Percentiles rank a stretch among this genome's conserved stretches.
phyloP scores from a whole-genome alignment of 1,140 invertebrate species.

The Tetramorium parvispinum region DNA sequence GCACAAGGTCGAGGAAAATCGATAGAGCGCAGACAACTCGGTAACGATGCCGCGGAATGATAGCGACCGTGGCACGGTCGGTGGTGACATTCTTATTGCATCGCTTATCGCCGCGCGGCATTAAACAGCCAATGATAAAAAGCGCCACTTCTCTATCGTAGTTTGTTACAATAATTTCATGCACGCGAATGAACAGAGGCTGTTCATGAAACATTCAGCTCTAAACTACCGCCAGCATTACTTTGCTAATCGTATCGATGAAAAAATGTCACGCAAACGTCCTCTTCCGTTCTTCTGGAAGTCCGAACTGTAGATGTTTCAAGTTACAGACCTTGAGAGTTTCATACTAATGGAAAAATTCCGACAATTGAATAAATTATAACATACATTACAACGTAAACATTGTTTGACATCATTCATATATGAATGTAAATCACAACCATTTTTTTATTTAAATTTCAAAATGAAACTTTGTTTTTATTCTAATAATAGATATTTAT shows the following conservation, averaged over 20 bases:
- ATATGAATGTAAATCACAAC: neutral
- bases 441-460: neutral
- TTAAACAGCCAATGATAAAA: slow-evolving; percentile 40
- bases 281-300: too few species aligned
- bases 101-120: slow-evolving; percentile 48
- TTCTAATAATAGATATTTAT: neutral
- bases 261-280: neutral
- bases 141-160: neutral
- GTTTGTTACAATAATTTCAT: neutral
- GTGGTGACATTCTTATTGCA: slow-evolving; percentile 64
- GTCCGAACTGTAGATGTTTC: neutral
- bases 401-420: neutral
- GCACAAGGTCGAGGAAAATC: slow-evolving; percentile 81
- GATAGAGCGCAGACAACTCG: slow-evolving; percentile 79
- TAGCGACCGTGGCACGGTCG: slow-evolving; percentile 55
- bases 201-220: slow-evolving; percentile 23
- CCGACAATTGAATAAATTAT: neutral
- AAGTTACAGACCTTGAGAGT: slow-evolving; percentile 5
- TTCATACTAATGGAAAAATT: neutral
- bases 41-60: slow-evolving; percentile 76
- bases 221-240: neutral
- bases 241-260: slow-evolving; percentile 4
- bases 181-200: neutral
- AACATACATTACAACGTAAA: neutral
- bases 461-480: neutral